phyloP scores from a whole-genome alignment of 2,797 vertebrate genomes.

The Sebastes taczanowskii region DNA sequence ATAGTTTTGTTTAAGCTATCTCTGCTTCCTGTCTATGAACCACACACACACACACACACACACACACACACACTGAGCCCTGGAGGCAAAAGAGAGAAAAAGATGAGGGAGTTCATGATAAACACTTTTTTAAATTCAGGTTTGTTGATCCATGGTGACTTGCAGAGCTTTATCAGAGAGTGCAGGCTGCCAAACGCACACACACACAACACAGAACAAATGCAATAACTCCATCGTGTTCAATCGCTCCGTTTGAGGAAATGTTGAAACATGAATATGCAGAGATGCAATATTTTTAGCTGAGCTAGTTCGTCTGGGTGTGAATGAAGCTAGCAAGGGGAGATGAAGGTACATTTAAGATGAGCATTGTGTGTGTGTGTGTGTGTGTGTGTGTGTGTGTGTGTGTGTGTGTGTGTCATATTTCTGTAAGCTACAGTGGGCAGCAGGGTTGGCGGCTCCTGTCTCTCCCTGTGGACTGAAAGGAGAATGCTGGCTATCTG shows the following conservation, averaged over 20 bases:
- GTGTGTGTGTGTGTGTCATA: slow-evolving; percentile 36
- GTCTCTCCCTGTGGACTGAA: slow-evolving; percentile 59
- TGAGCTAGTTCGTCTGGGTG: slow-evolving; percentile 43
- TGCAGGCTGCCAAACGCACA: slow-evolving; percentile 7
- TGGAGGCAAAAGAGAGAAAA: slow-evolving; percentile 7
- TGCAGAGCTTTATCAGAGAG: slow-evolving; percentile 49
- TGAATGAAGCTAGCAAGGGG: slow-evolving; percentile 32
- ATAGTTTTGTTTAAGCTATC: slow-evolving; percentile 10
- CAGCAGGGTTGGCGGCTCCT: slow-evolving; percentile 56
- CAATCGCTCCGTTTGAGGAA: slow-evolving; percentile 1
- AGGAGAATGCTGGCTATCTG: slow-evolving; percentile 62
- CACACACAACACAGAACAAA: slow-evolving; percentile 2
- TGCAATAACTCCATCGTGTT: slow-evolving; percentile 8
- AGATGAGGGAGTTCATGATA: slow-evolving; percentile 11
- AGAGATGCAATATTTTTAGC: slow-evolving; percentile 42
- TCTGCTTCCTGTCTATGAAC: neutral
- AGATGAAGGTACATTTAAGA: slow-evolving; percentile 43
- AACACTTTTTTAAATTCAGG: slow-evolving; percentile 15
- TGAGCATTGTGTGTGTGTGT: neutral
- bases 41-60: neutral
- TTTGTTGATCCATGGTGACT: slow-evolving; percentile 55
- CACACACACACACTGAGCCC: neutral
- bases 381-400: slow-evolving; percentile 26
- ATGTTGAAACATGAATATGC: slow-evolving; percentile 39
- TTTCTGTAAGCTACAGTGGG: slow-evolving; percentile 57